Conservation (phyloP, 2,888 invertebrate species). For the Theretra japonica region DNA sequence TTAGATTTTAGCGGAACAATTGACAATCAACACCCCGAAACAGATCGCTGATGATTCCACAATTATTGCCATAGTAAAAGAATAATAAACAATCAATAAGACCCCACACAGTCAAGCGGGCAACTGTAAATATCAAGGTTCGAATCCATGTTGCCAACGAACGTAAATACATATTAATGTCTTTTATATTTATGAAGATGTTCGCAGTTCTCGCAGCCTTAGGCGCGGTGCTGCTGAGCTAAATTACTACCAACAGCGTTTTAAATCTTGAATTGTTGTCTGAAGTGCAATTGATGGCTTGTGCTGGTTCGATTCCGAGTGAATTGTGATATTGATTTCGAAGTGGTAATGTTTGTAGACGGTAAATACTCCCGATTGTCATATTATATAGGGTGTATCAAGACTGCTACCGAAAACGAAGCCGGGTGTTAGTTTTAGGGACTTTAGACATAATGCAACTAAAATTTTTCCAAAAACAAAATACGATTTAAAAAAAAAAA, state of each 20-base stretch:
- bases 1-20: too few relatives aligned
- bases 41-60: background rate
- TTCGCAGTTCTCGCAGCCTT: background rate
- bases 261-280: background rate
- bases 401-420: too few relatives aligned
- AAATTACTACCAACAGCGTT: conserved; percentile 11
- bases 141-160: conserved; percentile 1
- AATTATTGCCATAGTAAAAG: background rate
- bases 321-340: background rate
- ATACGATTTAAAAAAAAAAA: too few relatives aligned
- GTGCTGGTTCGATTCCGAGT: background rate
- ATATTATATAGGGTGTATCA: too few relatives aligned
- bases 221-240: background rate
- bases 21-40: background rate
- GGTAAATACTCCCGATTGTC: too few relatives aligned
- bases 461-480: too few relatives aligned
- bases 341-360: too few relatives aligned
- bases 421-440: too few relatives aligned
- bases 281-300: background rate
- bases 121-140: conserved; percentile 18
- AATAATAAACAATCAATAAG: background rate
- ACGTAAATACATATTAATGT: background rate
- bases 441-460: too few relatives aligned
- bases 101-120: background rate
- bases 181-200: conserved; percentile 18